phyloP scores from a whole-genome alignment of 1,140 invertebrate genomes.

The Drosophila lacteicornis region DNA sequence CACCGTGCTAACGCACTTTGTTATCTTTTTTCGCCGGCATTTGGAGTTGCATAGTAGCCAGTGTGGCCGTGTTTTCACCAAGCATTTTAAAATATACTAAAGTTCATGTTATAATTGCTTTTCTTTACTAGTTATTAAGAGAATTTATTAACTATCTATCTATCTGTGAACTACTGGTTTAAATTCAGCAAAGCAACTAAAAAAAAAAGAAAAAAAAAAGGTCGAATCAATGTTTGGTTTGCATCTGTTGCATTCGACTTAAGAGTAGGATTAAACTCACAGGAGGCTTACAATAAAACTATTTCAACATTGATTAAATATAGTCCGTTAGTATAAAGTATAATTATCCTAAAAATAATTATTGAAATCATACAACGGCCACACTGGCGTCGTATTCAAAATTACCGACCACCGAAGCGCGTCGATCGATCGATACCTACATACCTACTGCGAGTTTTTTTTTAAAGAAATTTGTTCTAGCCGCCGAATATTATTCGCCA shows the following conservation, averaged over 20 bases:
- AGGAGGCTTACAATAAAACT: background rate
- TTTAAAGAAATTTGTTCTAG: background rate
- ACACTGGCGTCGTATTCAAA: constrained; percentile 23
- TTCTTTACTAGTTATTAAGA: too few relatives aligned
- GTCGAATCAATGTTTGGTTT: too few relatives aligned
- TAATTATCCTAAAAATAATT: background rate
- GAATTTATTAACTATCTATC: too few relatives aligned
- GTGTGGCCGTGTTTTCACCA: background rate
- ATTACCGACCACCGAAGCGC: constrained; percentile 33
- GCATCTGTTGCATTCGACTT: too few relatives aligned
- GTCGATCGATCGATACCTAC: constrained; percentile 14
- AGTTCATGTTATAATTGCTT: background rate
- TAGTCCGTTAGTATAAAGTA: too few relatives aligned
- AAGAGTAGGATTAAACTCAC: too few relatives aligned
- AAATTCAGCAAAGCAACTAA: too few relatives aligned
- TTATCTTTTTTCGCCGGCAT: constrained; percentile 72
- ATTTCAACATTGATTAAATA: background rate
- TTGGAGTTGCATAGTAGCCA: constrained; percentile 29
- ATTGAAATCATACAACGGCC: background rate
- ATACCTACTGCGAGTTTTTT: background rate
- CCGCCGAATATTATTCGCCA: background rate
- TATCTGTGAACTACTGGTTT: too few relatives aligned
- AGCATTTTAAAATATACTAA: constrained; percentile 3
- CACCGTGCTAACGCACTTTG: constrained; percentile 39
- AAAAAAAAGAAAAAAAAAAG: too few relatives aligned